Conservation (phyloP, 2,113 vertebrate species). For the Speoplatyrhinus poulsoni region DNA sequence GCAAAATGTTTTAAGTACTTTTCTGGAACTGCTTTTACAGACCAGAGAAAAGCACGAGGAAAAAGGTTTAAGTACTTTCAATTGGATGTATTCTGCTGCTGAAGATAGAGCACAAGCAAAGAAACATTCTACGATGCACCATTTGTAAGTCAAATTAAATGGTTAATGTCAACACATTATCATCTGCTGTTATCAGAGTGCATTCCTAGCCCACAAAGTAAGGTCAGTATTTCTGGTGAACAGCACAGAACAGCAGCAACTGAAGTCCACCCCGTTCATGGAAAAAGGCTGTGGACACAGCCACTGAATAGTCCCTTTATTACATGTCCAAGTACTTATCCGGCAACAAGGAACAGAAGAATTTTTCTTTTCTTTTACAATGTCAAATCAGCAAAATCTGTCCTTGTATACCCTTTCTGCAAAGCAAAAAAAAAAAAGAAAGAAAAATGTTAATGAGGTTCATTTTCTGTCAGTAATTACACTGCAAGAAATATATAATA, state of each 20-base stretch:
- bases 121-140: slow-evolving; percentile 8
- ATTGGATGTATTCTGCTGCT: too few species aligned
- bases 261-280: slow-evolving; percentile 9
- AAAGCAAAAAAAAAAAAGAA: slow-evolving; percentile 51
- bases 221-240: slow-evolving; percentile 5
- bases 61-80: too few species aligned
- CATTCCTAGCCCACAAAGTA: slow-evolving; percentile 20
- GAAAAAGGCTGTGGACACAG: background rate
- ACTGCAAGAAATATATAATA: background rate
- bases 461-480: background rate
- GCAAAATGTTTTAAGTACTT: too few species aligned
- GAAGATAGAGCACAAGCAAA: too few species aligned
- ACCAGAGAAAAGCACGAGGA: background rate
- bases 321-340: slow-evolving; percentile 6
- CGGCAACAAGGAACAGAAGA: slow-evolving; percentile 15
- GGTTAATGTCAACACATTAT: slow-evolving; percentile 26
- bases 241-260: background rate
- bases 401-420: slow-evolving; percentile 67
- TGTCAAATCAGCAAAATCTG: slow-evolving; percentile 33
- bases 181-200: slow-evolving; percentile 19
- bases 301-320: background rate
- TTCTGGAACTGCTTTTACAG: too few species aligned
- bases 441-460: background rate
- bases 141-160: slow-evolving; percentile 37
- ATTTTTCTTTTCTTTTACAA: slow-evolving; percentile 36